Evolutionary conservation across 1,140 invertebrate genomes (phyloP).

Genomic region (Sipha flava): DNA sequence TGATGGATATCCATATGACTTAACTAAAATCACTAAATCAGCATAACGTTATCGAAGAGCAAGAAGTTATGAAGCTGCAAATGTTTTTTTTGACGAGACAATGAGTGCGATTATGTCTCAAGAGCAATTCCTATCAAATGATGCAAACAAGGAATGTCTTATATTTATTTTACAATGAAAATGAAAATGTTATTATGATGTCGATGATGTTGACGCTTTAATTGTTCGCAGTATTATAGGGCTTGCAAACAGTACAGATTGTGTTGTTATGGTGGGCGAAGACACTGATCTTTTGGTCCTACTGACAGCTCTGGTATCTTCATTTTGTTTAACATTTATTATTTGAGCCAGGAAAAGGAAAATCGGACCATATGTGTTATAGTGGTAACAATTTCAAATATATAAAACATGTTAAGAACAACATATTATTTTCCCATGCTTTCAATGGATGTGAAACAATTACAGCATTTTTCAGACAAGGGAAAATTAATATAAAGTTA

Average conservation of each 20-base stretch:
- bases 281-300: background rate
- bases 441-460: background rate
- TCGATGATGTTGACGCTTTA: slow-evolving; percentile 34
- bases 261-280: background rate
- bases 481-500: no score
- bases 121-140: slow-evolving; percentile 30
- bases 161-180: background rate
- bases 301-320: background rate
- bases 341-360: background rate
- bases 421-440: background rate
- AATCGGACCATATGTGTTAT: background rate
- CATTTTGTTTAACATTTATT: background rate
- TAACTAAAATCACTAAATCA: slow-evolving; percentile 17
- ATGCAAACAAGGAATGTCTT: slow-evolving; percentile 12
- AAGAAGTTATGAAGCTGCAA: background rate
- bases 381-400: background rate
- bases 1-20: slow-evolving; percentile 35
- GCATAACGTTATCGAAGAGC: background rate
- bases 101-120: slow-evolving; percentile 6
- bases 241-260: background rate
- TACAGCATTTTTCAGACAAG: background rate
- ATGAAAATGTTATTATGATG: background rate
- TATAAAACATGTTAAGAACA: background rate
- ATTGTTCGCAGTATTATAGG: slow-evolving; percentile 35
- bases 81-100: slow-evolving; percentile 26